phyloP scores from a whole-genome alignment of 2,113 vertebrate genomes.

The Pachycephala philippinensis region DNA sequence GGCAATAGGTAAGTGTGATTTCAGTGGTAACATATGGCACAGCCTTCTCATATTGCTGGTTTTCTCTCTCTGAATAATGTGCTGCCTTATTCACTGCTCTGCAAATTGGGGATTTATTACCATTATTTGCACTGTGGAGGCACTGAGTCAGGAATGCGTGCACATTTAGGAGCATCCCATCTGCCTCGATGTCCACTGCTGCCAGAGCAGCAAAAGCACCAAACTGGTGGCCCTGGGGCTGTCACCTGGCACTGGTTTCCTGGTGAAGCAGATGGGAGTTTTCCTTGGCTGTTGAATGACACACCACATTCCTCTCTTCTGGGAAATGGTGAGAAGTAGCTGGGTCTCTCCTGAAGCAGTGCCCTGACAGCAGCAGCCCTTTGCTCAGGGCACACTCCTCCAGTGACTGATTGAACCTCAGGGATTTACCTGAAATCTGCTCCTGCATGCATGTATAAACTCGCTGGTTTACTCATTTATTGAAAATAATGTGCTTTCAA shows the following conservation, averaged over 20 bases:
- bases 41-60: slow-evolving; percentile 56
- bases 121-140: neutral
- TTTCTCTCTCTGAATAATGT: neutral
- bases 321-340: neutral
- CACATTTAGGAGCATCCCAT: neutral
- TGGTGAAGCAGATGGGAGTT: neutral
- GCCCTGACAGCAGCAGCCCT: neutral
- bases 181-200: neutral
- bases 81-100: slow-evolving; percentile 25
- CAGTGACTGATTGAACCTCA: neutral
- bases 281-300: neutral
- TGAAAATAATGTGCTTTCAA: neutral
- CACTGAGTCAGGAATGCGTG: neutral
- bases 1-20: slow-evolving; percentile 30
- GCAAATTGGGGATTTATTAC: neutral
- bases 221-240: neutral
- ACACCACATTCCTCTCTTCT: neutral
- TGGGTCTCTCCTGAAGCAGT: neutral
- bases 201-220: neutral
- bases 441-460: neutral
- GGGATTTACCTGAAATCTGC: neutral
- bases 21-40: slow-evolving; percentile 55
- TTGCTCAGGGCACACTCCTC: neutral
- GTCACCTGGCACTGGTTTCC: neutral
- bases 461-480: neutral